These are phyloP conservation scores for Luperina nickerlii DNA, from an alignment of 2,888 invertebrate genomes.

Conservation along the genomic window DNA sequence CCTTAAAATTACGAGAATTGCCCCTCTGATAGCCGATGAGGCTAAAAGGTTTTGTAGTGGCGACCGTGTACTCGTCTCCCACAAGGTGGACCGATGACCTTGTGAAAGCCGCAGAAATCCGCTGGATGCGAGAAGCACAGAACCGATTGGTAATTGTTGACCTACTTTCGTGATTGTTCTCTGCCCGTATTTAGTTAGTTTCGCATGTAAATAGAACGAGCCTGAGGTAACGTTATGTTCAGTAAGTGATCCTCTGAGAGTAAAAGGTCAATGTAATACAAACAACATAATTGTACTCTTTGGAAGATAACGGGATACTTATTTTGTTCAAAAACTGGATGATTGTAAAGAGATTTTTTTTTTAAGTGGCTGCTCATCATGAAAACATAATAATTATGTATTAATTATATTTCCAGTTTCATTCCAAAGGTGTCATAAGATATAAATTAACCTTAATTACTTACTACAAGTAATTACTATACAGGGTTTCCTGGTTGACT, in stretches of 20 bases:
- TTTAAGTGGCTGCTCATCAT: background rate
- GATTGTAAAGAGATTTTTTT: background rate
- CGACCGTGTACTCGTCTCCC: background rate
- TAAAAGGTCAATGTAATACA: background rate
- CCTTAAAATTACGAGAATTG: background rate
- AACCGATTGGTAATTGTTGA: constrained; percentile 3
- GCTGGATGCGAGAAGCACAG: background rate
- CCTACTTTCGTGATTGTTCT: constrained; percentile 44
- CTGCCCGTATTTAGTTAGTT: constrained; percentile 12
- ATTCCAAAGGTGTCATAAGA: background rate
- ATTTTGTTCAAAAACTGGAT: background rate
- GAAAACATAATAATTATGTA: background rate
- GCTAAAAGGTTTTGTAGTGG: background rate
- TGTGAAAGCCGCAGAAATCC: background rate
- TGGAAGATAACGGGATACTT: background rate
- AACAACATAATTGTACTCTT: background rate
- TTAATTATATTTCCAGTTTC: background rate
- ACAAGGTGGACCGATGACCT: background rate
- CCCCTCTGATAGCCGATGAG: too few relatives aligned
- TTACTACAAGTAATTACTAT: background rate
- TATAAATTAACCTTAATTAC: background rate
- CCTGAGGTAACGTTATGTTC: constrained; percentile 8
- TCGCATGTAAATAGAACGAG: constrained; percentile 18
- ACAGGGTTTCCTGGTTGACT: too few relatives aligned
- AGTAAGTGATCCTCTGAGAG: background rate